Evolutionary conservation across 2,797 vertebrate genomes (phyloP).

Genomic region (Eulemur rubriventer): DNA sequence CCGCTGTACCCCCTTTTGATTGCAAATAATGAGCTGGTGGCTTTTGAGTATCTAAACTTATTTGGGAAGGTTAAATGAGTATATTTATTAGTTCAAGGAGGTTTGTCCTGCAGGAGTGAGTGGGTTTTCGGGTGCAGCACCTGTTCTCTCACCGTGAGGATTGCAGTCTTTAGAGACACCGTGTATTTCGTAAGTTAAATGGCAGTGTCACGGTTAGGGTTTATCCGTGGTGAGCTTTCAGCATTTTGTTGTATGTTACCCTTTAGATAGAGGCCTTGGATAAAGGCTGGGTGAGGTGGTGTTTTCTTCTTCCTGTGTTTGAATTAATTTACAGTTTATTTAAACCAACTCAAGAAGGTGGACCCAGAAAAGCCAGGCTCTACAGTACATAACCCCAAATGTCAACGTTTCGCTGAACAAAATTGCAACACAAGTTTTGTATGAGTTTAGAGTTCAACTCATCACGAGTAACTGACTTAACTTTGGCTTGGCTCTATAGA

Average conservation of each 20-base stretch:
- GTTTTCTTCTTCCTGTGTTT: not conserved
- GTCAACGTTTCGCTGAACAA: not conserved
- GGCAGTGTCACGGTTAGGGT: conserved; percentile 35
- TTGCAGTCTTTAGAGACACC: conserved; percentile 9
- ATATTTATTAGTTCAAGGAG: not conserved
- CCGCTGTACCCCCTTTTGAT: not conserved
- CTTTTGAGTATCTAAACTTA: conserved; percentile 58
- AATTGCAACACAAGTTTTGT: conserved; percentile 38
- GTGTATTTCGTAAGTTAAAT: conserved; percentile 52
- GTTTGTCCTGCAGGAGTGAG: conserved; percentile 46
- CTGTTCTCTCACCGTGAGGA: conserved; percentile 51
- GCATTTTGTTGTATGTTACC: not conserved
- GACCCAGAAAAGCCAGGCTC: conserved; percentile 25
- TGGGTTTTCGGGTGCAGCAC: conserved; percentile 58
- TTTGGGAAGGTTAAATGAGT: conserved; percentile 53
- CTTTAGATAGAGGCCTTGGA: conserved; percentile 43
- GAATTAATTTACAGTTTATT: conserved; percentile 32
- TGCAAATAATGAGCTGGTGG: conserved; percentile 13
- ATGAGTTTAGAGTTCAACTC: conserved; percentile 43
- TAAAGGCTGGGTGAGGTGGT: not conserved
- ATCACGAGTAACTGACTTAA: conserved; percentile 37
- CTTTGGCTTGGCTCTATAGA: conserved; percentile 45
- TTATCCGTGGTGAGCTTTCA: conserved; percentile 33
- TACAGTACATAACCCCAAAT: not conserved
- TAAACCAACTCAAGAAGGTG: conserved; percentile 6